Base-by-base conservation (phyloP, 2,888 invertebrate species). In the Agonopterix heracliana region DNA sequence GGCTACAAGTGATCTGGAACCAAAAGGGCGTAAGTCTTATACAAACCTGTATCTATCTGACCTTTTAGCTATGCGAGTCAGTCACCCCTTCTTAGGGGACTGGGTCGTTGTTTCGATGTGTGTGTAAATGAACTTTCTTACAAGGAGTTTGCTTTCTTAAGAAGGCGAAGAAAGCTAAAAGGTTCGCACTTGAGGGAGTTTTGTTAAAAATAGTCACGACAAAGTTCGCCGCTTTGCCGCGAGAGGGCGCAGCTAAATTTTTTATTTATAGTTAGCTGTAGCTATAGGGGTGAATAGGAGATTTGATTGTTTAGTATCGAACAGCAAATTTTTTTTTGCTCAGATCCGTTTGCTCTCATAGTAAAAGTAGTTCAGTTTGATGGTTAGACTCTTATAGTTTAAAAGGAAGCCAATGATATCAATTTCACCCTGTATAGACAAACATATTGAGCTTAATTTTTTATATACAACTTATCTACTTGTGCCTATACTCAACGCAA, bases 161-260 rank as follows among this genome's bases (percentile, higher is more conserved):
- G 82, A 85, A 87, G 66, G 76, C 74, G 81, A 86, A 87, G 85
- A 86, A 88, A 84, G 64, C 71, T 74, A 77, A 84, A 87, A 85
- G 84, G 85, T 81, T 85, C 74, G 70, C 78, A 78, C 80, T 87
- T 76, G 78, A 79, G 64, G 73, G 71, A 68, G 76, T 83, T 84
- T 82, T 71, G 76, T 75, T 79, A 85, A 87, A 87, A 86, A 86
- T 81, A 68, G 59, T 55, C 52, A 61, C 74, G 56, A 73, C 53
- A 57, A 54, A 64, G 78, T 88, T 82, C 82, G 36, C 11, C 48
- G 57, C 50, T 17, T 26, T 47, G 46, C 62, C 74, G 69, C 56
- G 48, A 88, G 88, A 87, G 83, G 88, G 85, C 88, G 83, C 61
- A 38, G n/a, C 7, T 5, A 5, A 5, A 26, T 38, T 38, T 38